Conservation (phyloP, 2,113 vertebrate species). For the Heloderma charlesbogerti region DNA sequence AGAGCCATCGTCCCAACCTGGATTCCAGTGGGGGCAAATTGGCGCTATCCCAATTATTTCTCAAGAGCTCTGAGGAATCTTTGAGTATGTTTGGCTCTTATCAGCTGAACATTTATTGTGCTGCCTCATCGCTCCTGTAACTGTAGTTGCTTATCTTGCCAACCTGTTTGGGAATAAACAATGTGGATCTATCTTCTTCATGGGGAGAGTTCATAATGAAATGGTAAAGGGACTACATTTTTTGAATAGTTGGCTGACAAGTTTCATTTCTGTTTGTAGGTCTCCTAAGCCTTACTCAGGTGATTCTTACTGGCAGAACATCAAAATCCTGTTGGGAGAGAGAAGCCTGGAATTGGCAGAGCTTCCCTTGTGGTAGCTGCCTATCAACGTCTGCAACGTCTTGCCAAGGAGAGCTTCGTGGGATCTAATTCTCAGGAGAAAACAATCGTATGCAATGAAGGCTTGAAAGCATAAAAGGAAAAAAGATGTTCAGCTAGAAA, state of each 20-base stretch:
- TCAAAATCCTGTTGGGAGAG: conserved; percentile 44
- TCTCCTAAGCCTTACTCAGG: conserved; percentile 49
- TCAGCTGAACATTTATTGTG: conserved; percentile 45
- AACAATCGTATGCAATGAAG: conserved; percentile 58
- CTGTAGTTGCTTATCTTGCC: conserved; percentile 56
- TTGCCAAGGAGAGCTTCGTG: conserved; percentile 61
- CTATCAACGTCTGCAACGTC: conserved; percentile 47
- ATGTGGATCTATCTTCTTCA: conserved; percentile 57
- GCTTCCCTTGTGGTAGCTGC: conserved; percentile 46
- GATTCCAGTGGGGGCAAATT: neutral
- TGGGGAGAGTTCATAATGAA: conserved; percentile 58
- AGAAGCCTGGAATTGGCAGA: neutral
- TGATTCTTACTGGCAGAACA: conserved; percentile 56
- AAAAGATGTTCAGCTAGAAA: conserved; percentile 54
- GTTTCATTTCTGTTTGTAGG: conserved; percentile 46
- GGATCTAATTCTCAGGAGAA: conserved; percentile 59
- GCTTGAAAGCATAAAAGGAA: conserved; percentile 54
- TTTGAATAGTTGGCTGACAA: conserved; percentile 56
- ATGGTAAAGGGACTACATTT: conserved; percentile 59
- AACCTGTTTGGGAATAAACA: conserved; percentile 68
- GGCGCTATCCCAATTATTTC: neutral
- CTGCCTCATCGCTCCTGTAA: conserved; percentile 49
- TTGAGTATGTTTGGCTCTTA: neutral
- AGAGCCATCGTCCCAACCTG: neutral
- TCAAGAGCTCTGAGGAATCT: conserved; percentile 32